Conservation (phyloP, 2,888 invertebrate species). For the Ornithoptera priamus region DNA sequence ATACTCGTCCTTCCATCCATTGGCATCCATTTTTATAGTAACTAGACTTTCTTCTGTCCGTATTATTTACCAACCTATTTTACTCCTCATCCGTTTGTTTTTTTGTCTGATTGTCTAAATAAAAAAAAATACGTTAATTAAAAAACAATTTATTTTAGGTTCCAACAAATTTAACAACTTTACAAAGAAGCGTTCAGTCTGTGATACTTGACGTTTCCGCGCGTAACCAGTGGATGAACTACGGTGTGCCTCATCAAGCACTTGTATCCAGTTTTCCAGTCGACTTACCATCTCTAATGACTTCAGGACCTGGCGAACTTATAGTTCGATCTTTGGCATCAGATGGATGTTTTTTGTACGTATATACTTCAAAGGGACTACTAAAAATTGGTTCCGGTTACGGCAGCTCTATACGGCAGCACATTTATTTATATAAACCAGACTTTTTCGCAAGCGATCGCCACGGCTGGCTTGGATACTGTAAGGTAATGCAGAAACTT, state of each 20-base stretch:
- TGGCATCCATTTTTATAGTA: too few relatives aligned
- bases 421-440: slow-evolving; percentile 90
- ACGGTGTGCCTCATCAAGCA: slow-evolving; percentile 90
- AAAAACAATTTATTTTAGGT: slow-evolving; percentile 75
- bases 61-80: too few relatives aligned
- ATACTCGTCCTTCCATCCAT: too few relatives aligned
- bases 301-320: slow-evolving; percentile 58
- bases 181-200: slow-evolving; percentile 94
- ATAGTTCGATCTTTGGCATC: slow-evolving; percentile 85
- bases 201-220: slow-evolving; percentile 91
- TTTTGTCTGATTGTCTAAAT: too few relatives aligned
- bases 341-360: slow-evolving; percentile 94
- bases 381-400: slow-evolving; percentile 97
- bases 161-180: slow-evolving; percentile 90
- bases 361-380: slow-evolving; percentile 91
- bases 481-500: slow-evolving; percentile 79
- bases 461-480: slow-evolving; percentile 91
- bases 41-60: too few relatives aligned
- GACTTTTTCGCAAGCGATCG: slow-evolving; percentile 89
- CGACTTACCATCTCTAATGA: slow-evolving; percentile 57
- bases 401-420: slow-evolving; percentile 95
- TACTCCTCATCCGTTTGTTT: too few relatives aligned
- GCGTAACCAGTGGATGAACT: slow-evolving; percentile 93
- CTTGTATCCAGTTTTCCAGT: slow-evolving; percentile 85
- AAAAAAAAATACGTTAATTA: too few relatives aligned